Conservation (phyloP, 2,797 vertebrate species). For the Craterocephalus amniculus region DNA sequence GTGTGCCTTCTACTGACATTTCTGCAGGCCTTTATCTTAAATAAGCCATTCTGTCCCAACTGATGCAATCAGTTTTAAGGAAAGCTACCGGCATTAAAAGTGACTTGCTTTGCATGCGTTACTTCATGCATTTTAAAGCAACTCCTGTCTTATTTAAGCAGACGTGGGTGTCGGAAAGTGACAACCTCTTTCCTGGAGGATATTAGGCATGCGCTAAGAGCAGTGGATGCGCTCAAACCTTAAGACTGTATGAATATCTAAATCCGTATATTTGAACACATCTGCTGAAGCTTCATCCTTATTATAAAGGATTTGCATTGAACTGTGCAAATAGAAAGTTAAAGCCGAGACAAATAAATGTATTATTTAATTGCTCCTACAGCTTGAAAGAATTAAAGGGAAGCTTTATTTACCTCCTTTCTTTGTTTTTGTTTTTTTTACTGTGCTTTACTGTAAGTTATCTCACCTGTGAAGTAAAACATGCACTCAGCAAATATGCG, state of each 20-base stretch:
- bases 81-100: slow-evolving; percentile 12
- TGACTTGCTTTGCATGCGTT: slow-evolving; percentile 14
- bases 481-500: background rate
- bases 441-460: background rate
- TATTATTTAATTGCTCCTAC: slow-evolving; percentile 20
- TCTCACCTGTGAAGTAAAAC: slow-evolving; percentile 29
- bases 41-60: slow-evolving; percentile 27
- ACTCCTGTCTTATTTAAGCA: slow-evolving; percentile 19
- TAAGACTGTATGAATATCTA: background rate
- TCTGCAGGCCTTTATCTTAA: slow-evolving; percentile 35
- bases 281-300: slow-evolving; percentile 1
- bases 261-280: background rate
- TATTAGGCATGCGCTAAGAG: slow-evolving; percentile 1
- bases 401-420: background rate
- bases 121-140: slow-evolving; percentile 12
- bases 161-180: background rate
- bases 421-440: background rate
- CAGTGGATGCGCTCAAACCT: background rate
- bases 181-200: slow-evolving; percentile 1
- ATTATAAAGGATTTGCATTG: background rate
- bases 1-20: slow-evolving; percentile 25
- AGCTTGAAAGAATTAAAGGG: background rate
- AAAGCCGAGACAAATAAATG: background rate
- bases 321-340: background rate
- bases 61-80: slow-evolving; percentile 24